phyloP scores from a whole-genome alignment of 2,888 invertebrate genomes.

The Penaeus monodon region DNA sequence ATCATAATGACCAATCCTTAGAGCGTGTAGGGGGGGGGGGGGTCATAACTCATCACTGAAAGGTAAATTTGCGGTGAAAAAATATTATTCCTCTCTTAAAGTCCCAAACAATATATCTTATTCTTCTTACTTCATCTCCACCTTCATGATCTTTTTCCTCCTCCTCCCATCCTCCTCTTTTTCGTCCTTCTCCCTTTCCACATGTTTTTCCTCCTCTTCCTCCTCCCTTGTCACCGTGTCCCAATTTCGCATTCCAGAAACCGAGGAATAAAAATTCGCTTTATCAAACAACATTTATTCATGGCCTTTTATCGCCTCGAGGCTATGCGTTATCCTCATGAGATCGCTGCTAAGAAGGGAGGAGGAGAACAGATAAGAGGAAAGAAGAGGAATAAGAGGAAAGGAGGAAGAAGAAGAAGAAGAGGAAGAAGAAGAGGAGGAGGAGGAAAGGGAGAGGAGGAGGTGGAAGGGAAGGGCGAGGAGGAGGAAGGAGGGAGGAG shows the following conservation, averaged over 20 bases:
- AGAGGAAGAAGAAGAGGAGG: background rate
- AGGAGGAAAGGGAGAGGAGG: background rate
- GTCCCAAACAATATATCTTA: too few species aligned
- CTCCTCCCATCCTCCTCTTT: background rate
- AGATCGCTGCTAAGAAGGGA: background rate
- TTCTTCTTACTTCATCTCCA: too few species aligned
- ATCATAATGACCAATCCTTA: too few species aligned
- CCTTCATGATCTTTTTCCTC: background rate
- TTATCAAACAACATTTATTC: background rate
- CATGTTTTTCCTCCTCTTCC: background rate
- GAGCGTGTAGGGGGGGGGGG: too few species aligned
- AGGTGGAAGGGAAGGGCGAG: background rate
- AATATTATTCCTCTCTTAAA: too few species aligned
- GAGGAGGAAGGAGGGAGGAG: background rate
- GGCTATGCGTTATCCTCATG: too few species aligned
- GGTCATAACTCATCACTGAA: too few species aligned
- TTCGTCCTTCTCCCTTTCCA: background rate
- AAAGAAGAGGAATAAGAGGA: background rate
- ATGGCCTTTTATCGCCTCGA: too few species aligned
- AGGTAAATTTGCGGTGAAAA: too few species aligned
- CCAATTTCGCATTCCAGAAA: too few species aligned
- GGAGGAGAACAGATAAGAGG: background rate
- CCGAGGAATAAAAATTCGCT: background rate
- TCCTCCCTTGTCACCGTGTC: background rate
- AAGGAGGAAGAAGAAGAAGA: accelerated